phyloP scores from a whole-genome alignment of 1,140 invertebrate species.

The Sogatella furcifera region DNA sequence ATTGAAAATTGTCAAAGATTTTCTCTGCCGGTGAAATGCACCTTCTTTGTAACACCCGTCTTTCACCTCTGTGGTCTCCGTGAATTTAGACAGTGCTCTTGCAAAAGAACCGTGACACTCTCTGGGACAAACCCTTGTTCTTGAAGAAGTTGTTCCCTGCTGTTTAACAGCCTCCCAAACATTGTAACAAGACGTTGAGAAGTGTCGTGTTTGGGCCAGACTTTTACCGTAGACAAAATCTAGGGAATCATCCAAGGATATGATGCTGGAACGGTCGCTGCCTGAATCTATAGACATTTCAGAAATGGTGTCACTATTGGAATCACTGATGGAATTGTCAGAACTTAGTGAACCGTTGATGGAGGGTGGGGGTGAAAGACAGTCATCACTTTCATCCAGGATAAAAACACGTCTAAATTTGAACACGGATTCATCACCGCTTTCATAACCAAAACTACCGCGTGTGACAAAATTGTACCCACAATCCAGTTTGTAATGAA shows the following conservation, averaged over 20 bases:
- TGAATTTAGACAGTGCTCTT: constrained; percentile 38
- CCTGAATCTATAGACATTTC: constrained; percentile 45
- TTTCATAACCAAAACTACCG: background rate
- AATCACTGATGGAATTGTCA: constrained; percentile 35
- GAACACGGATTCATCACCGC: constrained; percentile 28
- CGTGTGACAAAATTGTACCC: constrained; percentile 3
- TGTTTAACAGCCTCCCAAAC: constrained; percentile 27
- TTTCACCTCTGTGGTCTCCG: constrained; percentile 10
- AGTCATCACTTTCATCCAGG: constrained; percentile 30
- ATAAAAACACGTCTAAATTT: constrained; percentile 41
- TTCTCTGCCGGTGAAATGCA: constrained; percentile 18
- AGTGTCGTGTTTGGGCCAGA: constrained; percentile 16
- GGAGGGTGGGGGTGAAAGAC: constrained; percentile 14
- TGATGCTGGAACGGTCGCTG: constrained; percentile 42
- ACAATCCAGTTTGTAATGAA: constrained; percentile 9
- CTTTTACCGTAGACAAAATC: constrained; percentile 34
- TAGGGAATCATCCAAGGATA: constrained; percentile 41
- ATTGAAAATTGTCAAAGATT: constrained; percentile 19
- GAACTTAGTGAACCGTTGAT: constrained; percentile 20
- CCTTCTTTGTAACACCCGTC: constrained; percentile 31
- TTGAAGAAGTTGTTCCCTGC: constrained; percentile 19
- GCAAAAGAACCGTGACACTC: constrained; percentile 39
- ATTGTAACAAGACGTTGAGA: constrained; percentile 23
- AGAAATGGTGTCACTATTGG: constrained; percentile 41
- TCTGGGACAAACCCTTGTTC: constrained; percentile 32